These are phyloP conservation scores for Agrochola macilenta DNA, from an alignment of 2,888 invertebrate genomes.

Conservation along the genomic window DNA sequence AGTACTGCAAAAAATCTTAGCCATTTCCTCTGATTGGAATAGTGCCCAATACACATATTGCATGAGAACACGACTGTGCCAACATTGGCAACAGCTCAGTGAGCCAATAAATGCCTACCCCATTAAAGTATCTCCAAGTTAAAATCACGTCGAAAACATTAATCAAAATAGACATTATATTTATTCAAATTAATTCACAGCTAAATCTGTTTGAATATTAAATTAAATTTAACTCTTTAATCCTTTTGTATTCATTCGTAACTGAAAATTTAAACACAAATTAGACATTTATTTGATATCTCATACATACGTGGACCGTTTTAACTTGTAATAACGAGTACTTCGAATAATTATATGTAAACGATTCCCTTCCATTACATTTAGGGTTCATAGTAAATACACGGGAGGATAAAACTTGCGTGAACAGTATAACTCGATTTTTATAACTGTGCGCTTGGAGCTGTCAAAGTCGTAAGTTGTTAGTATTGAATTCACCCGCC, in stretches of 20 bases:
- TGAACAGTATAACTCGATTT: background rate
- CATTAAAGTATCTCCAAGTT: conserved; percentile 30
- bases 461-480: no score
- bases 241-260: conserved; percentile 58
- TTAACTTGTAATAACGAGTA: conserved; percentile 68
- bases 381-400: conserved; percentile 51
- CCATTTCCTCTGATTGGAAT: conserved; percentile 42
- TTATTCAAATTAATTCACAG: conserved; percentile 44
- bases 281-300: conserved; percentile 66
- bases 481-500: no score
- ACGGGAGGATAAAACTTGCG: conserved; percentile 39
- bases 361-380: conserved; percentile 71
- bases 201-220: conserved; percentile 50
- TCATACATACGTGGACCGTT: conserved; percentile 59
- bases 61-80: conserved; percentile 29
- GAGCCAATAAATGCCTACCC: conserved; percentile 47
- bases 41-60: conserved; percentile 56
- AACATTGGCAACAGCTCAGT: conserved; percentile 37
- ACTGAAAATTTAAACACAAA: conserved; percentile 48
- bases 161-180: conserved; percentile 37
- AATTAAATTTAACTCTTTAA: conserved; percentile 59
- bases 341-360: conserved; percentile 78
- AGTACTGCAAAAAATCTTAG: conserved; percentile 37
- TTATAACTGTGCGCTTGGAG: no score
- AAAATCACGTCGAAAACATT: conserved; percentile 39